Base-by-base conservation (phyloP, 2,797 vertebrate species). In the Decapterus maruadsi region DNA sequence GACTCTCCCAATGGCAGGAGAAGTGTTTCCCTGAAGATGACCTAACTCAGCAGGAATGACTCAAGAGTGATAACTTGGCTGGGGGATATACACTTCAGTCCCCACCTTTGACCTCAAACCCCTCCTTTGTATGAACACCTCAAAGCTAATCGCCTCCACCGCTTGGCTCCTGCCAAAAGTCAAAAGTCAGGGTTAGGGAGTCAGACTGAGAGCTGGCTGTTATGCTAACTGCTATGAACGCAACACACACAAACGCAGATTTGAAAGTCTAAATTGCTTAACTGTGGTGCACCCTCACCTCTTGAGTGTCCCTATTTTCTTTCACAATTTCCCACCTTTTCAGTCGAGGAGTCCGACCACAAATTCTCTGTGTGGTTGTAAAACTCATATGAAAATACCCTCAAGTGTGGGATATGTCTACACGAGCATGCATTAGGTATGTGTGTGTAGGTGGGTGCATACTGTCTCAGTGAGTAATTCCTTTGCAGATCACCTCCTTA, bases 71-170 rank as follows among this genome's bases (percentile, higher is more conserved):
- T 87, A 88, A 83, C 80, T 83, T 80, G 64, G 88, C 84, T 70
- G 89, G 90, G 84, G 70, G 74, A 88, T 86, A 86, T 82, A 77
- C 89, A 84, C 91, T 92, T 91, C 79, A 88, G 77, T 74, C 50
- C 74, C 90, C 74, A 91, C 92, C 92, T 90, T 38, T 94, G 91
- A 93, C 91, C 92, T 77, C 16, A 16, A 50, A 29, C 55, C 60
- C 70, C 77, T 79, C 62, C 77, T 87, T 72, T 88, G 77, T 53
- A 81, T 53, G 72, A 90, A 68, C 84, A 92, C 94, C 94, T 95
- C 93, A 95, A 95, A 95, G 93, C 72, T 72, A 85, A 82, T 87
- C 84, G 77, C 78, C 79, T 81, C 75, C 69, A 75, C 63, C 16
- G 71, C 83, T 87, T 90, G 85, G 88, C 85, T 91, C 73, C 50